These are phyloP conservation scores for Heliothis virescens DNA, from an alignment of 1,140 invertebrate genomes.

Conservation along the genomic window DNA sequence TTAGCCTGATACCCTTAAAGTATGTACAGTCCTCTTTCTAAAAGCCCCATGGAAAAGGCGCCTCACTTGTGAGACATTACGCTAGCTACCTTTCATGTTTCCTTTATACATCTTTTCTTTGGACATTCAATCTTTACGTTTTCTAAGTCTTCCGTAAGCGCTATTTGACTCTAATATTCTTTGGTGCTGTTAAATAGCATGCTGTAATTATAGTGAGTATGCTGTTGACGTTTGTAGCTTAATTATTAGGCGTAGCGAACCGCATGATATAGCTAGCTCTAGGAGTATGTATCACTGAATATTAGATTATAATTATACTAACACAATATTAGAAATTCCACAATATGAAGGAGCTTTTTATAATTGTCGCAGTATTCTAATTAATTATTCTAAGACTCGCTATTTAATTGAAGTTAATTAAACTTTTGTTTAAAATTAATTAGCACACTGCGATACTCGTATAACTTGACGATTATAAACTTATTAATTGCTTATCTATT, in stretches of 20 bases:
- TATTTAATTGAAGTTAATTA: neutral
- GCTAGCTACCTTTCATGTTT: constrained; percentile 67
- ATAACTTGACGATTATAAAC: neutral
- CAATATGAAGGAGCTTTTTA: neutral
- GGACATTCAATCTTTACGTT: constrained; percentile 58
- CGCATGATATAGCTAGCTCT: constrained; percentile 34
- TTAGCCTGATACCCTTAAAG: constrained; percentile 72
- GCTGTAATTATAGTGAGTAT: constrained; percentile 40
- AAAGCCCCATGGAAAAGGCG: constrained; percentile 77
- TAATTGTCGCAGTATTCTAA: neutral
- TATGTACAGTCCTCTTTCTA: constrained; percentile 61
- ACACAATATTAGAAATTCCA: constrained; percentile 33
- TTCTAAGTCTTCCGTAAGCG: constrained; percentile 50
- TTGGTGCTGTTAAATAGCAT: constrained; percentile 40
- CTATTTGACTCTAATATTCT: constrained; percentile 45
- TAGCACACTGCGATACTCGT: constrained; percentile 18
- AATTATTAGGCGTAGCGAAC: constrained; percentile 18
- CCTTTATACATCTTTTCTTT: constrained; percentile 62
- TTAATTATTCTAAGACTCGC: neutral
- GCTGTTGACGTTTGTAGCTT: constrained; percentile 12
- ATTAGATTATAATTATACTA: constrained; percentile 11
- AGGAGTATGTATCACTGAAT: constrained; percentile 15
- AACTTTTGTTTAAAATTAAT: neutral
- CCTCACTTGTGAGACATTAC: constrained; percentile 84
- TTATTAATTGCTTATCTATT: constrained; percentile 39